Evolutionary conservation across 2,888 invertebrate genomes (phyloP), one percentile per base, ranked within the genome.

Genomic region (Ornithoptera alexandrae): DNA sequence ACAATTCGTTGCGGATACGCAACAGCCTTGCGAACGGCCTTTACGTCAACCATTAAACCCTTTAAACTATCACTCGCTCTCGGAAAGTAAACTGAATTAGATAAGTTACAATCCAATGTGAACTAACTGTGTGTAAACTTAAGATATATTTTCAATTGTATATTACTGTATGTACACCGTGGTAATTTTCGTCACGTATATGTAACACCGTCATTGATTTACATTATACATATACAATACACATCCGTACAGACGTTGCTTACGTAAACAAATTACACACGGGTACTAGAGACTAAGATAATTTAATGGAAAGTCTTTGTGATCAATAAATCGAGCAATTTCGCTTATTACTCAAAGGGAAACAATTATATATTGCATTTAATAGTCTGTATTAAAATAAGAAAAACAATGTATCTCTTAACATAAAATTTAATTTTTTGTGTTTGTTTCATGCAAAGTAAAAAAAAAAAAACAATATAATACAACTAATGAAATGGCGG

Each of bases 1-100:
- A 56, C 63, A 64, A 53, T 46, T 22, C 60, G n/a, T 56, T n/a
- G 65, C 73, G 71, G 71, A 74, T 75, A 73, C 74, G 73, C 74
- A 72, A 73, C 81, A 78, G 74, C 86, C 87, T 88, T 86, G 85
- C 77, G 20, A 75, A 77, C 83, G 84, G 78, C 88, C 89, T 89
- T 82, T 83, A 74, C 77, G 77, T 80, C 81, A 81, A 76, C 74
- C 68, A 72, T 74, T 75, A 77, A 81, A 82, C 81, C 79, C 82
- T 81, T 82, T 79, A 76, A 79, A 86, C 85, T 85, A 82, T 86
- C 84, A 81, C 84, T 73, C 69, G 65, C 72, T 72, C 68, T 73
- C 73, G 62, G 75, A 70, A 66, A 53, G 65, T 72, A 68, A 62
- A 60, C 65, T 39, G 59, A 69, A 46, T 39, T 59, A 50, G 39